Conservation (phyloP, 2,888 invertebrate species). For the Bugula neritina region DNA sequence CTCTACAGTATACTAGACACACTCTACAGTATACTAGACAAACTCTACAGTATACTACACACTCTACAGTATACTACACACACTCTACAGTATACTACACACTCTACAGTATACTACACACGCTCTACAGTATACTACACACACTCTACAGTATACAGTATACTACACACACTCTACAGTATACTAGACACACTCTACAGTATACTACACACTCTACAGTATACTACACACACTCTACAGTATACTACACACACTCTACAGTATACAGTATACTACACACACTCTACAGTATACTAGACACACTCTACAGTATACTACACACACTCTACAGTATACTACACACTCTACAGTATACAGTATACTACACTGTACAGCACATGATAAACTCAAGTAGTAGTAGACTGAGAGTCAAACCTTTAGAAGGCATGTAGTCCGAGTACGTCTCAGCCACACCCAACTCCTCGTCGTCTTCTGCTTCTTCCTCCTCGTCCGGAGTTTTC, state of each 20-base stretch:
- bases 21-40: not conserved
- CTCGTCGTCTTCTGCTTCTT: conserved; percentile 84
- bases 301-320: not conserved
- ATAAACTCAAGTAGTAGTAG: no score
- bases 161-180: not conserved
- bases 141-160: not conserved
- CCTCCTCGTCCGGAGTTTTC: conserved; percentile 51
- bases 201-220: not conserved
- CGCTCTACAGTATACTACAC: not conserved
- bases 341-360: not conserved
- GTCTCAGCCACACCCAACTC: conserved; percentile 97
- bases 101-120: not conserved
- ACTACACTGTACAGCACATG: no score
- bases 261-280: not conserved
- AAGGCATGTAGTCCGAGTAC: conserved; percentile 95
- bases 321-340: not conserved
- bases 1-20: not conserved
- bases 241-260: not conserved
- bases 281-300: not conserved
- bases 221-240: not conserved
- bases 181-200: not conserved
- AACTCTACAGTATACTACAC: not conserved
- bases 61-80: not conserved
- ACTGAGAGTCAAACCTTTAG: conserved; percentile 65
- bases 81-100: not conserved